These are phyloP conservation scores for Trinectes maculatus DNA, from an alignment of 2,113 vertebrate genomes.

Conservation along the genomic window DNA sequence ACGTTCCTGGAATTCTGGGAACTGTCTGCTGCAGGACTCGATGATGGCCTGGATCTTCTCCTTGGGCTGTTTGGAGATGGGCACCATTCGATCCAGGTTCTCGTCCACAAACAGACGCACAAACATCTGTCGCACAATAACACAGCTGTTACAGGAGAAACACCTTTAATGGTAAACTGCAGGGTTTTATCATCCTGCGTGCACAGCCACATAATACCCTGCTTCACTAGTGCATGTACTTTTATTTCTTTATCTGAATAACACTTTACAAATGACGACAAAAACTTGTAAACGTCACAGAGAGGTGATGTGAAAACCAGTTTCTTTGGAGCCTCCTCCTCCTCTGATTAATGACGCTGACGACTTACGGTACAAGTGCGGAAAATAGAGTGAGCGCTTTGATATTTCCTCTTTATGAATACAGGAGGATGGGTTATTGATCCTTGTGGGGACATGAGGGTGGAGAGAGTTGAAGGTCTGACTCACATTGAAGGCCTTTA, in stretches of 20 bases:
- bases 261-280: no score
- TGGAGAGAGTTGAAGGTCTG: neutral
- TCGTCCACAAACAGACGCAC: conserved; percentile 98
- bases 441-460: conserved; percentile 2
- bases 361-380: no score
- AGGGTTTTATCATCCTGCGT: no score
- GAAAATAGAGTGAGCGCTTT: no score
- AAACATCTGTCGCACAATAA: conserved; percentile 88
- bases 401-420: conserved; percentile 15
- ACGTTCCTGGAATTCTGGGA: conserved; percentile 97
- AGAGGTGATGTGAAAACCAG: no score
- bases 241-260: no score
- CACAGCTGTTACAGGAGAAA: neutral
- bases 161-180: no score
- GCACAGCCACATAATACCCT: no score
- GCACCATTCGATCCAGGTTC: conserved; percentile 98
- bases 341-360: no score
- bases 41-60: conserved; percentile 99
- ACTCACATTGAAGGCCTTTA: conserved; percentile 98
- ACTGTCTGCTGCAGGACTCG: conserved; percentile 97
- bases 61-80: conserved; percentile 99
- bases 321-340: no score
- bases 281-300: no score
- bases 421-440: neutral
- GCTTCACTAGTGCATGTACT: no score